phyloP scores from a whole-genome alignment of 1,140 invertebrate species.

The Zaprionus gabonicus region DNA sequence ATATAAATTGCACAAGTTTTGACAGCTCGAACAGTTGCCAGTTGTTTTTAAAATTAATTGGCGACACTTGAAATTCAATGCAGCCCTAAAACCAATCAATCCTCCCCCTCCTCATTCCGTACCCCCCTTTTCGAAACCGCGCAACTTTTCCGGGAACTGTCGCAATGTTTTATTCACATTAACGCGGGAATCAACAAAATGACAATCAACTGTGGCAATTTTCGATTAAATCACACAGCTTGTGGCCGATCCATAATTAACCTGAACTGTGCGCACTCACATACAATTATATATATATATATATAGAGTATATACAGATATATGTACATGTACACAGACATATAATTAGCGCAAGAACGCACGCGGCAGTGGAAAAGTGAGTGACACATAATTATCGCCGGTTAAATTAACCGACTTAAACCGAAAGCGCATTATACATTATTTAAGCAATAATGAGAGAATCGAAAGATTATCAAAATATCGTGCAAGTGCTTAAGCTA shows the following conservation, averaged over 20 bases:
- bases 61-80: slow-evolving; percentile 50
- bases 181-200: slow-evolving; percentile 32
- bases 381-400: slow-evolving; percentile 40
- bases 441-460: neutral
- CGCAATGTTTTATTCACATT: slow-evolving; percentile 21
- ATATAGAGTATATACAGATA: neutral
- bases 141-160: slow-evolving; percentile 29
- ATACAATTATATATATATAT: slow-evolving; percentile 7
- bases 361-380: slow-evolving; percentile 18
- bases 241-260: slow-evolving; percentile 58
- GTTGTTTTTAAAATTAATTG: slow-evolving; percentile 70
- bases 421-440: neutral
- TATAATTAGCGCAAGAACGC: slow-evolving; percentile 33
- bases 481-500: neutral
- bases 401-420: slow-evolving; percentile 18
- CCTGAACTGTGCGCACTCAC: slow-evolving; percentile 19
- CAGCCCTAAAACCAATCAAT: neutral
- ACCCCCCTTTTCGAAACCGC: slow-evolving; percentile 24
- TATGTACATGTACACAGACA: neutral
- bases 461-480: slow-evolving; percentile 8
- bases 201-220: slow-evolving; percentile 74
- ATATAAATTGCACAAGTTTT: slow-evolving; percentile 80
- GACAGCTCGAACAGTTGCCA: slow-evolving; percentile 58
- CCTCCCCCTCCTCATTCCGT: neutral
- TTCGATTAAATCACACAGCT: slow-evolving; percentile 59